Conservation (phyloP, 1,140 invertebrate species). For the Meloidogyne exigua region DNA sequence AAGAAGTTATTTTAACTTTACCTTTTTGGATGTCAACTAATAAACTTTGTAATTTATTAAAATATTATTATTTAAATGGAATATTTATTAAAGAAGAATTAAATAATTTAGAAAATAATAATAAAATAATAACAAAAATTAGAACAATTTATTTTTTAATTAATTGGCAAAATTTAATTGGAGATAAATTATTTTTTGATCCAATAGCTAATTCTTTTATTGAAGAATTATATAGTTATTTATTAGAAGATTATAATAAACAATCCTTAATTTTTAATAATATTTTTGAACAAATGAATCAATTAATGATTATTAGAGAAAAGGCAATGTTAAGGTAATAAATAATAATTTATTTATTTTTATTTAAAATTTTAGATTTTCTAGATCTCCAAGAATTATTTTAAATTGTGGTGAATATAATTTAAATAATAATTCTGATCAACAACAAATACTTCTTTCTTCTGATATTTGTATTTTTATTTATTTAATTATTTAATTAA, state of each 20-base stretch:
- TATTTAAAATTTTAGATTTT: slow-evolving; percentile 21
- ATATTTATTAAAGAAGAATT: slow-evolving; percentile 33
- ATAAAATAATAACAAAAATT: slow-evolving; percentile 71
- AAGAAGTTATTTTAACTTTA: slow-evolving; percentile 83
- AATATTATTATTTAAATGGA: slow-evolving; percentile 67
- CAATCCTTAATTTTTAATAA: slow-evolving; percentile 50
- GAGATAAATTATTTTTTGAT: slow-evolving; percentile 77
- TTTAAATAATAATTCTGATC: background rate
- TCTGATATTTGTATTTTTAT: background rate
- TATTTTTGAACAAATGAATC: slow-evolving; percentile 50
- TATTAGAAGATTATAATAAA: slow-evolving; percentile 74
- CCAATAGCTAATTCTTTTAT: slow-evolving; percentile 73
- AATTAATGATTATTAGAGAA: slow-evolving; percentile 45
- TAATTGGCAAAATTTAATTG: slow-evolving; percentile 74
- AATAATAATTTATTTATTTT: no score
- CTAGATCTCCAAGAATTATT: slow-evolving; percentile 52
- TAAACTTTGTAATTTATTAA: slow-evolving; percentile 75
- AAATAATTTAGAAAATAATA: background rate
- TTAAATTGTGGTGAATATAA: slow-evolving; percentile 54
- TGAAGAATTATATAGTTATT: slow-evolving; percentile 73
- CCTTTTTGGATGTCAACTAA: slow-evolving; percentile 80
- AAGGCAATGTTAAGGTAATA: slow-evolving; percentile 42
- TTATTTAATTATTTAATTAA: background rate
- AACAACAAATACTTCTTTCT: background rate
- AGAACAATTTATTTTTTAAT: slow-evolving; percentile 78